phyloP scores from a whole-genome alignment of 2,888 invertebrate genomes.

The Andrena marginata region DNA sequence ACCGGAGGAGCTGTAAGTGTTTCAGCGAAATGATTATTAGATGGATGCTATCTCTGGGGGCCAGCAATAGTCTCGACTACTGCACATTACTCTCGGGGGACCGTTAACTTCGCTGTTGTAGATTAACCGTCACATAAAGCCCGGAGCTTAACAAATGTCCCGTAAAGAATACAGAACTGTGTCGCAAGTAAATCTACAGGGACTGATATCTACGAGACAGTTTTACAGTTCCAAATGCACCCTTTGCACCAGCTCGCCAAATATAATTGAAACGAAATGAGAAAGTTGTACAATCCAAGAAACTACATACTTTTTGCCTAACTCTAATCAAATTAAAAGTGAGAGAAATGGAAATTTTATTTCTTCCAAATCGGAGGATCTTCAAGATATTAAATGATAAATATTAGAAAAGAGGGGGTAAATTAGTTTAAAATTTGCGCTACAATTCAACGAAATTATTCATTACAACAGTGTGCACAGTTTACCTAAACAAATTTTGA shows the following conservation, averaged over 20 bases:
- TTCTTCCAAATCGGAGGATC: no score
- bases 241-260: background rate
- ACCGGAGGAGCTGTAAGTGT: background rate
- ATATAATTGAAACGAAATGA: slow-evolving; percentile 6
- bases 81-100: slow-evolving; percentile 45
- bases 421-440: no score
- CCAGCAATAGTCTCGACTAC: slow-evolving; percentile 32
- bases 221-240: slow-evolving; percentile 8
- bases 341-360: no score
- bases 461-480: no score
- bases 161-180: slow-evolving; percentile 49
- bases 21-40: slow-evolving; percentile 46
- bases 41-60: slow-evolving; percentile 26
- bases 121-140: slow-evolving; percentile 58
- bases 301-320: background rate
- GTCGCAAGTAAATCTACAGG: slow-evolving; percentile 24
- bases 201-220: slow-evolving; percentile 19
- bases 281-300: background rate
- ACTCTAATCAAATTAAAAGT: no score
- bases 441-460: no score
- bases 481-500: no score
- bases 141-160: slow-evolving; percentile 39
- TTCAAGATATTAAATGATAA: no score
- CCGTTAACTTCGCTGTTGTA: slow-evolving; percentile 32
- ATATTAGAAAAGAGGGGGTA: no score